Evolutionary conservation across 2,113 vertebrate genomes (phyloP).

Genomic region (Dipodomys ordii): DNA sequence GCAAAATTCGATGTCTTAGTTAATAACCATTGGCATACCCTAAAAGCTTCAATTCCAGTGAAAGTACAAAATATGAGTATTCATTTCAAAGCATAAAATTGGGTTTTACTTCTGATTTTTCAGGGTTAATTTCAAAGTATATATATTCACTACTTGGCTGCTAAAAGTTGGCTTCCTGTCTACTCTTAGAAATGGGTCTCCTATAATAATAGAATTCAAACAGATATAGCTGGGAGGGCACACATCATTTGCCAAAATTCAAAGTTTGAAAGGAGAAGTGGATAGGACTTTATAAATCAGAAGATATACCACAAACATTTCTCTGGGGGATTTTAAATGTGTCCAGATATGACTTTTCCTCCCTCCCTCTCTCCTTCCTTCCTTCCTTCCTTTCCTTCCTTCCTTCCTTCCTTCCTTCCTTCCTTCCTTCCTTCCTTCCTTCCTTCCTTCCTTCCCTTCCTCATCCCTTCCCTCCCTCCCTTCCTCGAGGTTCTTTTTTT

Average conservation of each 20-base stretch:
- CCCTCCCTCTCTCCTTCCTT: too few relatives aligned
- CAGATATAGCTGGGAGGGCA: not conserved
- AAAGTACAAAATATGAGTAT: not conserved
- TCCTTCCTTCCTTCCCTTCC: too few relatives aligned
- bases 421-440: too few relatives aligned
- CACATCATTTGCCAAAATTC: not conserved
- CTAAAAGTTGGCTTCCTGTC: not conserved
- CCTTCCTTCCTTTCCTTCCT: too few relatives aligned
- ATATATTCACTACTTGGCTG: not conserved
- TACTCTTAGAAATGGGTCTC: constrained; percentile 1
- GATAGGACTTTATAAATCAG: not conserved
- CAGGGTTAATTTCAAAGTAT: not conserved
- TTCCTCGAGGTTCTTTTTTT: too few relatives aligned
- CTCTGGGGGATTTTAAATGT: constrained; percentile 23
- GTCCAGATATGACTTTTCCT: not conserved
- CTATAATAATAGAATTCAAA: not conserved
- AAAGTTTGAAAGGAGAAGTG: not conserved
- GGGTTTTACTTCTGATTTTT: constrained; percentile 44
- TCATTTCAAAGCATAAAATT: constrained; percentile 34
- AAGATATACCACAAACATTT: constrained; percentile 1
- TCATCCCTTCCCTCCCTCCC: not conserved
- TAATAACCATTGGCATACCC: not conserved
- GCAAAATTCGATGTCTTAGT: constrained; percentile 35
- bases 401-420: too few relatives aligned
- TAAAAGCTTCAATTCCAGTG: not conserved